phyloP scores from a whole-genome alignment of 2,888 invertebrate genomes.

The Acanthosepion esculentum region DNA sequence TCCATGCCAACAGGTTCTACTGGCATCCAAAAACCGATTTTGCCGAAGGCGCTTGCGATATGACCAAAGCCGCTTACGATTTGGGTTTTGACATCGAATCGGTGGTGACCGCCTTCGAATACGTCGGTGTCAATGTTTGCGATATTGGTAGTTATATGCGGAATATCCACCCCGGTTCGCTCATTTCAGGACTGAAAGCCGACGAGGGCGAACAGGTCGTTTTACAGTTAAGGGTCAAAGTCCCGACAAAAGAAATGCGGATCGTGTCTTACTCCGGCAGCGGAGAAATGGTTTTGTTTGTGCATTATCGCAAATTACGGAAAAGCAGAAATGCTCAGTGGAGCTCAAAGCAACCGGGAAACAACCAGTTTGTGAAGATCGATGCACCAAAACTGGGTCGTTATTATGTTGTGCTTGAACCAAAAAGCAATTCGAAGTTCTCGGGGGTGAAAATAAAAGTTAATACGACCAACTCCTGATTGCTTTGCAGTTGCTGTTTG shows the following conservation, averaged over 20 bases:
- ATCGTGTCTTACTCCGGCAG: not conserved
- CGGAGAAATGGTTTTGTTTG: not conserved
- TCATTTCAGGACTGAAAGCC: not conserved
- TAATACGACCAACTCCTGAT: not conserved
- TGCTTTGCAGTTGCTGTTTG: too few relatives aligned
- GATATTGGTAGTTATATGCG: constrained; percentile 48
- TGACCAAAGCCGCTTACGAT: constrained; percentile 59
- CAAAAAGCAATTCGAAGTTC: not conserved
- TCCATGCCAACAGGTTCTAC: constrained; percentile 58
- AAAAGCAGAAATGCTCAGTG: not conserved
- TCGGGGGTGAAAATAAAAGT: not conserved
- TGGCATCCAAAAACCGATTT: constrained; percentile 57
- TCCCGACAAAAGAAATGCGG: not conserved
- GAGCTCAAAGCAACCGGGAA: not conserved
- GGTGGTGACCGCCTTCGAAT: constrained; percentile 54
- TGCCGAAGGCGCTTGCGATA: constrained; percentile 60
- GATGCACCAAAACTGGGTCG: not conserved
- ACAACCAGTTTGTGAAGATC: not conserved
- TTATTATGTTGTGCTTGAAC: not conserved
- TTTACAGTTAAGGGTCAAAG: not conserved
- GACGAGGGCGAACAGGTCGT: not conserved
- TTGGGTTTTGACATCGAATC: constrained; percentile 54
- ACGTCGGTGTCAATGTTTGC: constrained; percentile 57
- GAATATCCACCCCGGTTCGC: constrained; percentile 37
- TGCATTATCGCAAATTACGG: not conserved